Evolutionary conservation across 2,113 vertebrate species (phyloP).

Genomic region (Hyaena hyaena): DNA sequence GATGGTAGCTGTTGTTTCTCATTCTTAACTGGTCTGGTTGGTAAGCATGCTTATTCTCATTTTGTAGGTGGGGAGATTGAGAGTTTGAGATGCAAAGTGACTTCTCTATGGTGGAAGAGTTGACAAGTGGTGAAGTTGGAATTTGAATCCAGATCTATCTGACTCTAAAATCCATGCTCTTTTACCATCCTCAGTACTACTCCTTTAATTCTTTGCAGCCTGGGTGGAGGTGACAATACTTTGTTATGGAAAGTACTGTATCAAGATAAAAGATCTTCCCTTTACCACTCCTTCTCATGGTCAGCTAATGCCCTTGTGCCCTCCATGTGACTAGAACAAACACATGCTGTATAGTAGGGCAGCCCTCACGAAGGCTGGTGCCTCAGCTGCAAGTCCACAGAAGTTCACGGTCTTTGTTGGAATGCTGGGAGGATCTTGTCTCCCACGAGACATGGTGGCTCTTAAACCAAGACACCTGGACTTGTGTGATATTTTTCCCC

Average conservation of each 20-base stretch:
- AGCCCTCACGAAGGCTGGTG: background rate
- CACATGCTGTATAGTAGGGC: background rate
- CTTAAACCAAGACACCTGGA: background rate
- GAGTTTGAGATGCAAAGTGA: background rate
- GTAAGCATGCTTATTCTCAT: background rate
- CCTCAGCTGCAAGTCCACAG: background rate
- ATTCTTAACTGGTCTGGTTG: background rate
- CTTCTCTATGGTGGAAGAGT: slow-evolving; percentile 10
- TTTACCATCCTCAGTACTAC: background rate
- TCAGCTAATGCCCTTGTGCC: background rate
- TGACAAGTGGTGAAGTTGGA: background rate
- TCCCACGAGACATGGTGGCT: background rate
- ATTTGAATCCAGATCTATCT: background rate
- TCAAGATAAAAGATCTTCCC: background rate
- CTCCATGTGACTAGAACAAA: background rate
- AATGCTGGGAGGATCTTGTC: background rate
- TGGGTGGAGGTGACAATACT: background rate
- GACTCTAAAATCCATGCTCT: background rate
- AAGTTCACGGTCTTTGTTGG: background rate
- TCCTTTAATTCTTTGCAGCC: background rate
- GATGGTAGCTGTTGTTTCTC: background rate
- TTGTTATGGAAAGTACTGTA: background rate
- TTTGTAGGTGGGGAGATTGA: slow-evolving; percentile 3
- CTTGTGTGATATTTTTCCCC: background rate
- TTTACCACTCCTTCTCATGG: background rate